Evolutionary conservation across 1,140 invertebrate species (phyloP), one percentile per base, ranked within the genome.

Genomic region (Lysiphlebus fabarum): DNA sequence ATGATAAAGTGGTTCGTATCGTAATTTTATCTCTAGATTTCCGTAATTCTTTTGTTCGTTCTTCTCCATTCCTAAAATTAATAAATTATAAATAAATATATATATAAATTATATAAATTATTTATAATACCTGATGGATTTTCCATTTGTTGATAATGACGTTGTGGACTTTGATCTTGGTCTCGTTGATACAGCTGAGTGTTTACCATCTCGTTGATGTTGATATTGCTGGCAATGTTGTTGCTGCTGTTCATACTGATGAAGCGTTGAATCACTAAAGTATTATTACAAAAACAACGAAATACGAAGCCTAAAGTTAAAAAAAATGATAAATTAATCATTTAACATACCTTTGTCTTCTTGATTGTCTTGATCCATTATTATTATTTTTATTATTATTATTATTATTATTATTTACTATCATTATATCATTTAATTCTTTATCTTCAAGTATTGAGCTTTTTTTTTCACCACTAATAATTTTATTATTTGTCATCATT

Each of bases 1-100:
- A 61, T 88, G 87, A 43, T 85, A 86, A 9, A 81, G 77, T 59
- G 87, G 86, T 64, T 92, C 88, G 76, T 91, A 93, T n/a, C 86
- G 83, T 41, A 94, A 72, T 12, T 89, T 87, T 44, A 93, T 83
- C 72, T 93, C 90, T 43, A 94, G 75, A 53, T 82, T 86, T 1
- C 86, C 87, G 63, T 67, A 69, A 42, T 48, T 63, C 62, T 17
- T 65, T 56, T 44, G 61, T 64, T 66, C 68, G 61, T 14, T 40
- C 50, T 59, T 8, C 11, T 11, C 8, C 26, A 45, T 57, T 47
- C 41, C 40, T 42, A 43, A 43, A 40, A 6, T 40, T 6, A 40
- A 40, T 6, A 50, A 50, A 50, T 36, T 36, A 50, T 36, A 36
- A 26, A 50, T 50, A 36, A 50, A 50, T 34, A 11, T 36, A 33